Conservation (phyloP, 2,888 invertebrate genomes). For the Bursaphelenchus okinawaensis region DNA sequence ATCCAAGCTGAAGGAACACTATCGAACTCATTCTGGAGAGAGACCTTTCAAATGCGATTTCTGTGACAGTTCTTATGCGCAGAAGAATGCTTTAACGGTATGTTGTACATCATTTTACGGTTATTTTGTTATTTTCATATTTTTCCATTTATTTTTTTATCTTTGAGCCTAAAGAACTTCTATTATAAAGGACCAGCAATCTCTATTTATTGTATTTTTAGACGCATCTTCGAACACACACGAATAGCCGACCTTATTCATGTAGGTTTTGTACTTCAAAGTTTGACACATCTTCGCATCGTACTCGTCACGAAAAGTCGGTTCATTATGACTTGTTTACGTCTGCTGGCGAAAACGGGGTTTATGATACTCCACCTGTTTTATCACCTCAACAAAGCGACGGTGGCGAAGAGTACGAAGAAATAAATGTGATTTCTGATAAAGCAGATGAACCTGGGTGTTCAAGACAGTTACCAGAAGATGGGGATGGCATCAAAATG, state of each 20-base stretch:
- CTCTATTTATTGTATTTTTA: neutral
- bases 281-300: neutral
- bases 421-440: neutral
- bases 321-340: neutral
- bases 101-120: too few species aligned
- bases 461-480: neutral
- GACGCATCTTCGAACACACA: neutral
- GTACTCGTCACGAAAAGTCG: neutral
- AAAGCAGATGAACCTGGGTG: neutral
- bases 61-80: slow-evolving; percentile 31
- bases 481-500: neutral
- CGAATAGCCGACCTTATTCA: neutral
- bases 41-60: slow-evolving; percentile 38
- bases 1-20: slow-evolving; percentile 25
- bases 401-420: neutral
- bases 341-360: neutral
- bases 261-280: neutral
- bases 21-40: slow-evolving; percentile 29
- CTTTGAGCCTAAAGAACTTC: too few species aligned
- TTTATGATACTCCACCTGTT: neutral
- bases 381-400: neutral
- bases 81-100: slow-evolving; percentile 33
- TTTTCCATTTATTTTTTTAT: too few species aligned
- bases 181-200: too few species aligned
- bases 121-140: too few species aligned